Percentiles rank a stretch among this genome's conserved stretches.
These are phyloP conservation scores for Lates calcarifer DNA, from an alignment of 2,113 vertebrate species.

Conservation along the genomic window DNA sequence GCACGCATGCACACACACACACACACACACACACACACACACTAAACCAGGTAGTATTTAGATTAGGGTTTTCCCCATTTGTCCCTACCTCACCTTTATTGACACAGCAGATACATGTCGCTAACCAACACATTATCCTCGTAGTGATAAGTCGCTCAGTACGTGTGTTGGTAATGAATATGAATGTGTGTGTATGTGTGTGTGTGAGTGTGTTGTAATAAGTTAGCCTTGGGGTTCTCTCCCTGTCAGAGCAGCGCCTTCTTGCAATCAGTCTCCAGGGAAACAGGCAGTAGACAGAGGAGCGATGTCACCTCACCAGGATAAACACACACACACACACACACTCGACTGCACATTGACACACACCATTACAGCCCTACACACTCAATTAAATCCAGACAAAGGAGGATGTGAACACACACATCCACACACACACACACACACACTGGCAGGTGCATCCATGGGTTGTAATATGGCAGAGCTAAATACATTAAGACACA, in stretches of 20 bases:
- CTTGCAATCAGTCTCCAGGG: conserved; percentile 82
- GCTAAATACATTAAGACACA: conserved; percentile 22
- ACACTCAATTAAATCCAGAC: conserved; percentile 79
- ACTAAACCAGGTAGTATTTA: conserved; percentile 10
- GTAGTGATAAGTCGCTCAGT: conserved; percentile 25
- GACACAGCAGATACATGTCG: conserved; percentile 55
- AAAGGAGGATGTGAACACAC: conserved; percentile 51
- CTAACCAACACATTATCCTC: conserved; percentile 28
- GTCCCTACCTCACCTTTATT: conserved; percentile 36
- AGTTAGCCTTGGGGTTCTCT: conserved; percentile 72
- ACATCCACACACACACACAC: conserved; percentile 32
- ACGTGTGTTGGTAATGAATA: conserved; percentile 38
- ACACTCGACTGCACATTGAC: conserved; percentile 69
- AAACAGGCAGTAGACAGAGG: conserved; percentile 75
- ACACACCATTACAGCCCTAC: conserved; percentile 71
- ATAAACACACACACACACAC: conserved; percentile 58
- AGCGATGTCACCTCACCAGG: conserved; percentile 67
- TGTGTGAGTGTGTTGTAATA: conserved; percentile 47
- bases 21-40: conserved; percentile 17
- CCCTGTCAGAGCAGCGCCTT: conserved; percentile 63
- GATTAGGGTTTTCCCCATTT: conserved; percentile 41
- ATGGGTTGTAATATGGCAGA: conserved; percentile 47
- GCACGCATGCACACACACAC: conserved; percentile 10
- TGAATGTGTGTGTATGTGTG: conserved; percentile 30
- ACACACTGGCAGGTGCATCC: conserved; percentile 58